Percentiles rank a stretch among this genome's conserved stretches.
phyloP scores from a whole-genome alignment of 2,888 invertebrate species.

The Epirrita christyi region DNA sequence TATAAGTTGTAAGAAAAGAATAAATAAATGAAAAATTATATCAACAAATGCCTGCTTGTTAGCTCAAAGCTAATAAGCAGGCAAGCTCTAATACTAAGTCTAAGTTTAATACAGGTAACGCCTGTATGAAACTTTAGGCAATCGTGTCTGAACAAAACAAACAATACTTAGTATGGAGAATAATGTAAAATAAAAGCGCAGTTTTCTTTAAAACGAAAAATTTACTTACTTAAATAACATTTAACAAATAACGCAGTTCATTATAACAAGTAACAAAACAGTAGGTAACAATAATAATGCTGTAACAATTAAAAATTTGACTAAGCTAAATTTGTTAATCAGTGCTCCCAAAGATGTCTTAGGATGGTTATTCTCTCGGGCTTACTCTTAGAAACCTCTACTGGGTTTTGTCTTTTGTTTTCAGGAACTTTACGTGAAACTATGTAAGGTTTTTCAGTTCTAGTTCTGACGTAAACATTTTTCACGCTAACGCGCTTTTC shows the following conservation, averaged over 20 bases:
- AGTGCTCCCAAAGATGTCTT: constrained; percentile 63
- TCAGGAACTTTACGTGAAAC: constrained; percentile 48
- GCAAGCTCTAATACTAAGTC: too few relatives aligned
- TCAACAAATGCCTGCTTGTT: too few relatives aligned
- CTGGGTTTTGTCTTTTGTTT: constrained; percentile 47
- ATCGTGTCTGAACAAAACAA: too few relatives aligned
- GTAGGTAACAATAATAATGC: constrained; percentile 25
- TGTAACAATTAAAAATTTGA: constrained; percentile 37
- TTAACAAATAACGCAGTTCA: constrained; percentile 36
- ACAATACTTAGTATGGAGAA: too few relatives aligned
- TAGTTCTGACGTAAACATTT: constrained; percentile 52
- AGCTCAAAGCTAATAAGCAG: too few relatives aligned
- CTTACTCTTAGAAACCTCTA: constrained; percentile 44
- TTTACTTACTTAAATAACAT: constrained; percentile 37
- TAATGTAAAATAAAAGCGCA: too few relatives aligned
- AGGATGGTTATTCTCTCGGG: constrained; percentile 54
- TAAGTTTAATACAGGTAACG: too few relatives aligned
- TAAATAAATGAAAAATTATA: too few relatives aligned
- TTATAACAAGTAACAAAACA: constrained; percentile 24
- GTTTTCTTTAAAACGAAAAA: not conserved
- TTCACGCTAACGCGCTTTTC: constrained; percentile 47
- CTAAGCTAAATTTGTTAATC: constrained; percentile 33
- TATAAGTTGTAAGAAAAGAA: too few relatives aligned
- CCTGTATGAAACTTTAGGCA: too few relatives aligned
- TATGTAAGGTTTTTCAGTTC: constrained; percentile 47